phyloP scores from a whole-genome alignment of 1,140 invertebrate genomes.

The Oedothorax gibbosus region DNA sequence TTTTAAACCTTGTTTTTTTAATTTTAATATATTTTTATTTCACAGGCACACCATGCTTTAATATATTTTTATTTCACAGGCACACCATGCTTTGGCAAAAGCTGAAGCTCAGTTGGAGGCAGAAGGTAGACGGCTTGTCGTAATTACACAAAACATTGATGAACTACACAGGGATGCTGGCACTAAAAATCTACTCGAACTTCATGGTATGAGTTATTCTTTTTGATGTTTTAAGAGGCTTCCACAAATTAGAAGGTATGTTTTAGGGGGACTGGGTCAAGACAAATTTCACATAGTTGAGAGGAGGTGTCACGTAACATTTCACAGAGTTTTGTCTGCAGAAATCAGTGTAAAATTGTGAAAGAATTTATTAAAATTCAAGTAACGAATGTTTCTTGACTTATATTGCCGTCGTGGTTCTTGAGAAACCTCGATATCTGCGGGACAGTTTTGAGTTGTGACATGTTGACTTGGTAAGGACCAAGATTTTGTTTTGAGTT shows the following conservation, averaged over 20 bases:
- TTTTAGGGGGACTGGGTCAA: too few relatives aligned
- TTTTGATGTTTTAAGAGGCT: background rate
- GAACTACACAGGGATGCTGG: conserved; percentile 91
- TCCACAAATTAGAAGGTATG: background rate
- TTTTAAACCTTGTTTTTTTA: background rate
- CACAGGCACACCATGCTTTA: conserved; percentile 80
- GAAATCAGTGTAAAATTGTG: too few relatives aligned
- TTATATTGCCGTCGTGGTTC: too few relatives aligned
- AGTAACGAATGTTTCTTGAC: too few relatives aligned
- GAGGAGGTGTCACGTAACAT: too few relatives aligned
- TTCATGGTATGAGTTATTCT: conserved; percentile 80
- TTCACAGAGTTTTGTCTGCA: too few relatives aligned
- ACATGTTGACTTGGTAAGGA: too few relatives aligned
- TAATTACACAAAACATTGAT: conserved; percentile 98
- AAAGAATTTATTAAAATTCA: too few relatives aligned
- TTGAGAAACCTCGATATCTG: too few relatives aligned
- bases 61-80: conserved; percentile 71
- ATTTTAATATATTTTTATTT: conserved; percentile 38
- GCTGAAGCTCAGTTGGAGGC: conserved; percentile 76
- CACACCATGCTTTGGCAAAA: conserved; percentile 83
- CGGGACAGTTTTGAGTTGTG: too few relatives aligned
- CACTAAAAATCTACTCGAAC: conserved; percentile 84
- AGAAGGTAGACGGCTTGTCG: conserved; percentile 74
- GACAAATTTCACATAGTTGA: too few relatives aligned
- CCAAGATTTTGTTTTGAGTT: too few relatives aligned